These are phyloP conservation scores for Aricia artaxerxes DNA, from an alignment of 2,888 invertebrate genomes.

Conservation along the genomic window DNA sequence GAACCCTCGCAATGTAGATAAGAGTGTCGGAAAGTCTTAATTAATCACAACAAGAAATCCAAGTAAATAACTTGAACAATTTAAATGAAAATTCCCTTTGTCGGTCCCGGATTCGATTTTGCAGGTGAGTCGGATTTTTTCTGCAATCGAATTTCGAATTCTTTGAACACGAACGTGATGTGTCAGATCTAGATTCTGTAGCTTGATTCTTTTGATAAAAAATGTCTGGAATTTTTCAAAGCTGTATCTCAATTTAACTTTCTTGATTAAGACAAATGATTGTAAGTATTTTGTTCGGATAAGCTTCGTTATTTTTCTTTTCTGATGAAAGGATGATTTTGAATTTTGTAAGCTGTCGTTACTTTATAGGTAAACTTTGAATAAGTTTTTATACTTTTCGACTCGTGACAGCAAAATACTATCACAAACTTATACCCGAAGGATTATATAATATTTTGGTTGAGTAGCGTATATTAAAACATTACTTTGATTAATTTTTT, in stretches of 20 bases:
- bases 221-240: background rate
- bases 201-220: conserved; percentile 10
- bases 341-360: conserved; percentile 1
- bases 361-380: background rate
- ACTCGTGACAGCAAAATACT: background rate
- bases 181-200: background rate
- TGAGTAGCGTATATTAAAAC: too few relatives aligned
- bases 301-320: background rate
- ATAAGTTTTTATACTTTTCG: background rate
- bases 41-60: conserved; percentile 42
- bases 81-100: conserved; percentile 36
- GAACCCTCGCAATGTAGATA: conserved; percentile 32
- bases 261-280: conserved; percentile 1
- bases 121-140: conserved; percentile 33
- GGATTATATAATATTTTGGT: too few relatives aligned
- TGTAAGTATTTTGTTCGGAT: background rate
- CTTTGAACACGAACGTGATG: conserved; percentile 2
- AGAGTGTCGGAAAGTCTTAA: conserved; percentile 38
- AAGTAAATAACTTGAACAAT: conserved; percentile 37
- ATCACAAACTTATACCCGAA: background rate
- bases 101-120: conserved; percentile 33
- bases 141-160: conserved; percentile 10
- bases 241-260: conserved; percentile 14
- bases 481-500: too few relatives aligned
- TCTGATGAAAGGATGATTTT: background rate